Conservation (phyloP, 2,113 vertebrate species). For the Thunnus maccoyii region DNA sequence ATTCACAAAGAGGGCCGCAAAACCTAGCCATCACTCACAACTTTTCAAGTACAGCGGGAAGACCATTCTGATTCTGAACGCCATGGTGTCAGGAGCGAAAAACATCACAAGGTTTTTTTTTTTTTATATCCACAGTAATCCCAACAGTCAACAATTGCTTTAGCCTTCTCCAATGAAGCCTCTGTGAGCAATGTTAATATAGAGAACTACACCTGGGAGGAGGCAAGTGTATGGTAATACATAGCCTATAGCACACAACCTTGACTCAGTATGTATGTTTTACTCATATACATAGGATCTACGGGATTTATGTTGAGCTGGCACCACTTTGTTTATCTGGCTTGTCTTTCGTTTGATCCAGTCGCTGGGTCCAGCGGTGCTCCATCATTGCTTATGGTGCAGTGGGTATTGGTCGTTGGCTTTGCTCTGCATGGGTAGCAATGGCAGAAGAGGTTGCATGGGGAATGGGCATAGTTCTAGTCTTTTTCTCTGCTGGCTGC, state of each 20-base stretch:
- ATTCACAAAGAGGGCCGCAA: conserved; percentile 64
- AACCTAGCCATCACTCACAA: conserved; percentile 68
- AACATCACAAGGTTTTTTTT: conserved; percentile 47
- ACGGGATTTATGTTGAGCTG: conserved; percentile 58
- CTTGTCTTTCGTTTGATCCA: conserved; percentile 49
- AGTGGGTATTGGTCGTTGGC: conserved; percentile 56
- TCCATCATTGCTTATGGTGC: conserved; percentile 51
- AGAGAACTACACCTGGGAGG: conserved; percentile 45
- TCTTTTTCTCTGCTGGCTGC: conserved; percentile 63
- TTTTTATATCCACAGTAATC: conserved; percentile 30
- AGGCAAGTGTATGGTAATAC: conserved; percentile 61
- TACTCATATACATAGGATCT: conserved; percentile 64
- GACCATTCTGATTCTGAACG: conserved; percentile 63
- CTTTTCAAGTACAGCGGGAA: conserved; percentile 77
- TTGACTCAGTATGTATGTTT: conserved; percentile 52
- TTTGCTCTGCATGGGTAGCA: conserved; percentile 59
- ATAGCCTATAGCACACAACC: conserved; percentile 65
- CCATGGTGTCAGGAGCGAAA: conserved; percentile 36
- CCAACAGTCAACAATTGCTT: conserved; percentile 25
- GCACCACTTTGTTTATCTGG: conserved; percentile 41
- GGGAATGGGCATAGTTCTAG: conserved; percentile 61
- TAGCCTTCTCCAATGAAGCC: conserved; percentile 40
- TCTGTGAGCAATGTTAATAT: conserved; percentile 37
- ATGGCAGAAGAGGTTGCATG: conserved; percentile 62
- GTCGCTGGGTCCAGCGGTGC: conserved; percentile 39